Evolutionary conservation across 2,888 invertebrate genomes (phyloP), one percentile per base, ranked within the genome.

Genomic region (Athrips mouffetella): DNA sequence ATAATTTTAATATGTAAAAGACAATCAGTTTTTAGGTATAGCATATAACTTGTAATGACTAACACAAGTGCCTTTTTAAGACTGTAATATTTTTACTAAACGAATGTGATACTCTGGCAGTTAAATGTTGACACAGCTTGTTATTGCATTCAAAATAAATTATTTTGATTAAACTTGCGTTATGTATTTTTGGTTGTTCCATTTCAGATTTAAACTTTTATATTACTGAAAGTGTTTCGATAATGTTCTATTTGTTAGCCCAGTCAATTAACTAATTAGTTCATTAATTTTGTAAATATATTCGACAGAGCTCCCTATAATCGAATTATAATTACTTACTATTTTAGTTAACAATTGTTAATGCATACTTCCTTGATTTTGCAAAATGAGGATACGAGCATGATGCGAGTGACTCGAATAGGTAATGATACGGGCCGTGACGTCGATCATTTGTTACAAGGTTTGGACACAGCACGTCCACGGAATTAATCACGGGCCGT

Each of bases 401-500:
- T 41, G 27, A 29, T 30, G 42, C 44, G 47, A 25, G 48, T 49
- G 46, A 49, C 35, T 55, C 37, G 51, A 51, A 56, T 55, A 48
- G 46, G 53, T 48, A 52, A 50, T 50, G 33, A 50, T 27, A 33
- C 33, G 41, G 35, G 27, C 57, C 50, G 53, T 71, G 73, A 73
- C 70, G 73, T 66, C 64, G 58, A 57, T 67, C 55, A 67, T 71
- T 73, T 68, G 64, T 60, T 63, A 57, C 58, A 60, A 59, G 65
- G 67, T 71, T 76, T 70, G 63, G 73, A 57, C 57, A 63, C 63
- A 59, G 61, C 67, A 80, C 83, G 84, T 73, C 59, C 57, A 62
- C 63, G 65, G 81, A 85, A 84, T 83, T 75, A 79, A 80, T 81
- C 70, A 74, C 57, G 61, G 21, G 5, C 18, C 2, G 31, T 8